phyloP scores from a whole-genome alignment of 2,113 vertebrate species.

The Acrocephalus kingi region DNA sequence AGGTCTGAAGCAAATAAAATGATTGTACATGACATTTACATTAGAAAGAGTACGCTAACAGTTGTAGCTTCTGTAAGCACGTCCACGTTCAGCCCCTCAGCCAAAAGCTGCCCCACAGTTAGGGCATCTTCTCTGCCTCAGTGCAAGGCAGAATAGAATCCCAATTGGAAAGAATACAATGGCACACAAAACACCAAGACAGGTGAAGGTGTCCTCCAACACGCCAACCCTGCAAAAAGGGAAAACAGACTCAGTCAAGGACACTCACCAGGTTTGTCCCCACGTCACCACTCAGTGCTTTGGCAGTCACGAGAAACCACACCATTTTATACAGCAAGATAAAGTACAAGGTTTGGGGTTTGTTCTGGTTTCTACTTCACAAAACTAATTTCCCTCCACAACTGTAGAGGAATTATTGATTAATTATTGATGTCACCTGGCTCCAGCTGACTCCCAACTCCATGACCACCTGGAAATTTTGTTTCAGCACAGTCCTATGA shows the following conservation, averaged over 20 bases:
- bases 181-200: conserved; percentile 93
- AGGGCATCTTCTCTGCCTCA: conserved; percentile 95
- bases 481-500: neutral
- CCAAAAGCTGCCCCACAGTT: conserved; percentile 96
- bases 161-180: conserved; percentile 96
- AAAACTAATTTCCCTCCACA: neutral
- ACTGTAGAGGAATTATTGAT: neutral
- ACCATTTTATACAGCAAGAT: neutral
- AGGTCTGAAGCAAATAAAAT: conserved; percentile 76
- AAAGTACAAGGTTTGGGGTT: neutral
- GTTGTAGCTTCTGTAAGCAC: conserved; percentile 46
- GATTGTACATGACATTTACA: conserved; percentile 83
- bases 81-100: conserved; percentile 75
- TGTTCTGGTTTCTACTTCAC: neutral
- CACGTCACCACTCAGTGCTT: neutral
- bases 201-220: conserved; percentile 97
- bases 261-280: neutral
- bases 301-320: neutral
- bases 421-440: neutral
- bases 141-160: conserved; percentile 93
- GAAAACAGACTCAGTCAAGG: conserved; percentile 27
- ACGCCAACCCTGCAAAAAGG: conserved; percentile 87
- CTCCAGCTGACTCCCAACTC: neutral
- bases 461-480: neutral
- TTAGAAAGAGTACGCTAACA: conserved; percentile 72